Conservation (phyloP, 2,797 vertebrate species). For the Bucorvus abyssinicus region DNA sequence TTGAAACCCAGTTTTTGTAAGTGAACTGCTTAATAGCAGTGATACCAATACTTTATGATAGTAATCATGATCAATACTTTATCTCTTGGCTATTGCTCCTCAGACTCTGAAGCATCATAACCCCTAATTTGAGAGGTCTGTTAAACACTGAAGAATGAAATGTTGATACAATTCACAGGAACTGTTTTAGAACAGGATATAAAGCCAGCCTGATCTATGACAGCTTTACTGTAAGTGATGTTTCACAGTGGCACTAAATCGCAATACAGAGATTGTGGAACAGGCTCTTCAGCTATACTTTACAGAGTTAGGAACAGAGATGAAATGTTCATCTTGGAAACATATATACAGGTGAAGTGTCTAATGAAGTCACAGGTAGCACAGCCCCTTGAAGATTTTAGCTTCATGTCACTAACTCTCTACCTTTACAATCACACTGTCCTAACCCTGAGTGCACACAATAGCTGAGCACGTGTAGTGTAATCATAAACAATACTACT, state of each 20-base stretch:
- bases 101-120: not conserved
- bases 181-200: not conserved
- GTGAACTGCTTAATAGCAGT: not conserved
- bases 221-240: not conserved
- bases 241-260: not conserved
- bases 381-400: not conserved
- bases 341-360: not conserved
- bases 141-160: not conserved
- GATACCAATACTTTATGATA: not conserved
- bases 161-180: not conserved
- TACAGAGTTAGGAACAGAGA: not conserved
- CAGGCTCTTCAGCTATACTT: not conserved
- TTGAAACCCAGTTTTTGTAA: not conserved
- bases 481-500: not conserved
- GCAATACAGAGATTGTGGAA: not conserved
- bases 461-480: not conserved
- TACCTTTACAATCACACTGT: not conserved
- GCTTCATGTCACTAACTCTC: not conserved
- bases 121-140: not conserved
- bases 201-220: not conserved
- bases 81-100: not conserved
- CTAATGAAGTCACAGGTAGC: not conserved
- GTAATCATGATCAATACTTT: not conserved
- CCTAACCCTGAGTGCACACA: not conserved
- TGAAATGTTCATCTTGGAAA: not conserved